Percentiles rank a stretch among this genome's conserved stretches.
phyloP scores from a whole-genome alignment of 2,797 vertebrate species.

The Hylomyscus alleni region DNA sequence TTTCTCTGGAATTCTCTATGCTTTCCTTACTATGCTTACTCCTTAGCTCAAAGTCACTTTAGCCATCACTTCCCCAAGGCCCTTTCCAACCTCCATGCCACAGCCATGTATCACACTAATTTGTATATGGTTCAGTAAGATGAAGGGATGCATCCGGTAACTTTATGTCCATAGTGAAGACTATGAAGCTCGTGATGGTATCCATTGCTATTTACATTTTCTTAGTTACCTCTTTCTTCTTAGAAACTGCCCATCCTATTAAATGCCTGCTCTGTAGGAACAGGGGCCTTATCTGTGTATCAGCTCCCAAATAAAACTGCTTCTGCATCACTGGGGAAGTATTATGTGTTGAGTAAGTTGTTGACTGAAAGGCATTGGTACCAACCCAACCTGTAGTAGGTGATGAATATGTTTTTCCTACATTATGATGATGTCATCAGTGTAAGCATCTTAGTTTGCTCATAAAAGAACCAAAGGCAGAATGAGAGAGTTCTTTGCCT shows the following conservation, averaged over 20 bases:
- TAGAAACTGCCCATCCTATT: not conserved
- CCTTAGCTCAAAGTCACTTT: not conserved
- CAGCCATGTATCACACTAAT: not conserved
- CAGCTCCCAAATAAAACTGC: not conserved
- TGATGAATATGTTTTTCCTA: not conserved
- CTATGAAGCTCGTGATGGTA: not conserved
- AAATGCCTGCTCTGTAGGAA: not conserved
- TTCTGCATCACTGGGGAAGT: not conserved
- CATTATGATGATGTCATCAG: not conserved
- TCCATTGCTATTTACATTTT: not conserved
- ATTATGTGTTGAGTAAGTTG: not conserved
- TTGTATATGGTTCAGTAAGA: slow-evolving; percentile 14
- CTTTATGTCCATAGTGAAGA: not conserved
- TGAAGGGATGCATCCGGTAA: not conserved
- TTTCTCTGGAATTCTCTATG: not conserved
- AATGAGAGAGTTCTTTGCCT: not conserved
- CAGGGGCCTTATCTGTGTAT: not conserved
- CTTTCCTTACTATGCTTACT: not conserved
- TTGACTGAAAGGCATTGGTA: not conserved
- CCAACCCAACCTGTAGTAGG: not conserved
- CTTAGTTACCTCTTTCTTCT: not conserved
- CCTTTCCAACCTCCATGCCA: not conserved
- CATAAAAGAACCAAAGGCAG: slow-evolving; percentile 16
- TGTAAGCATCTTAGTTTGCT: slow-evolving; percentile 22
- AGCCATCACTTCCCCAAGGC: not conserved